Percentiles rank a stretch among this genome's conserved stretches.
These are phyloP conservation scores for Myiozetetes cayanensis DNA, from an alignment of 2,113 vertebrate species.

Conservation along the genomic window DNA sequence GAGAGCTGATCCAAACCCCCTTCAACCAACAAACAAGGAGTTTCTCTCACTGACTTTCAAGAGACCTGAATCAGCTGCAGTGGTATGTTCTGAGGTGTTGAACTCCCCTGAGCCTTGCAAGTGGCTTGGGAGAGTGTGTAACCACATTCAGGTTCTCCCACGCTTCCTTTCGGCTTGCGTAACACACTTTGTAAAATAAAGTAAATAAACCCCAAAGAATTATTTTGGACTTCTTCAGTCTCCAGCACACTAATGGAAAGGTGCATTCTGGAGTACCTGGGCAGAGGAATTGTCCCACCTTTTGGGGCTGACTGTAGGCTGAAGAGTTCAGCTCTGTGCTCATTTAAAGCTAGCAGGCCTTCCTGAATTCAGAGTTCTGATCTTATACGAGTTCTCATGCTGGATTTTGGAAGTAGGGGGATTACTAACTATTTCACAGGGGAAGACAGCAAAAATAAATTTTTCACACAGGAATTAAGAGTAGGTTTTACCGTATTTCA, in stretches of 20 bases:
- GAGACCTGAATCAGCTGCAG: background rate
- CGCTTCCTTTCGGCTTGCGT: background rate
- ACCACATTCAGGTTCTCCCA: background rate
- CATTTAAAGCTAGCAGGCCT: background rate
- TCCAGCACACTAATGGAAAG: background rate
- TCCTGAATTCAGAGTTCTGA: background rate
- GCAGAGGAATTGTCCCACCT: background rate
- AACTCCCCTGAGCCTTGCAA: background rate
- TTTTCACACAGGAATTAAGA: background rate
- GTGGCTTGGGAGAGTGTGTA: background rate
- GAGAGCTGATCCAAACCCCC: background rate
- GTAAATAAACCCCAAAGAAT: background rate
- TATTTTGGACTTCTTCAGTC: background rate
- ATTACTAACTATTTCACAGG: background rate
- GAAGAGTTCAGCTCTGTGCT: background rate
- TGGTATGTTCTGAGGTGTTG: background rate
- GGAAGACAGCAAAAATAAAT: background rate
- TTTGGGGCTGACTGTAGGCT: background rate
- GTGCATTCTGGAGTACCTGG: background rate
- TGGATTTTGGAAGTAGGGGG: background rate
- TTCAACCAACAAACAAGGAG: background rate
- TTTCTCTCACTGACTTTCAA: slow-evolving; percentile 15
- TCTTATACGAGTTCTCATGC: background rate
- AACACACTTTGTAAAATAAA: background rate
- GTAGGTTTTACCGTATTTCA: background rate